A percentile compares a stretch with the other conserved stretches of the same genome.
These are phyloP conservation scores for Caenorhabditis brenneri DNA, from an alignment of 1,140 invertebrate genomes.

Conservation along the genomic window DNA sequence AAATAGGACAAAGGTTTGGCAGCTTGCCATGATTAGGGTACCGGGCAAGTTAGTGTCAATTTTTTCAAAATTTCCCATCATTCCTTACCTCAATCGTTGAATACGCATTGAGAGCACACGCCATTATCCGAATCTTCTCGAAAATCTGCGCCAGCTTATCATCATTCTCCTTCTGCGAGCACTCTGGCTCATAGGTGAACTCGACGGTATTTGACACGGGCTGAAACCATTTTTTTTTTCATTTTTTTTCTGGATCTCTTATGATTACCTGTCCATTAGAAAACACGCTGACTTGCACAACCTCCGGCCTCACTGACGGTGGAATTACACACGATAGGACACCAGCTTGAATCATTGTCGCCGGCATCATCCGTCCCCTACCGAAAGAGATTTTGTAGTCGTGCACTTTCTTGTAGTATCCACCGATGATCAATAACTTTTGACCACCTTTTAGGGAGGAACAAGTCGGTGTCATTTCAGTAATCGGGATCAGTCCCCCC, in stretches of 20 bases:
- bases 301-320: slow-evolving; percentile 72
- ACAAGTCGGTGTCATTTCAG: neutral
- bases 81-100: neutral
- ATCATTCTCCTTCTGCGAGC: neutral
- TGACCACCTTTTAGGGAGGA: slow-evolving; percentile 74
- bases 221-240: too few relatives aligned
- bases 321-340: slow-evolving; percentile 92
- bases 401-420: slow-evolving; percentile 84
- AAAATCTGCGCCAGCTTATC: slow-evolving; percentile 6
- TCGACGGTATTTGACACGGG: too few relatives aligned
- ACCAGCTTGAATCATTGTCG: slow-evolving; percentile 85
- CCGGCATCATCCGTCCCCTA: slow-evolving; percentile 82
- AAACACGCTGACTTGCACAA: slow-evolving; percentile 5
- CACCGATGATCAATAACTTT: slow-evolving; percentile 87
- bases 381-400: slow-evolving; percentile 90
- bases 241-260: too few relatives aligned
- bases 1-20: too few relatives aligned
- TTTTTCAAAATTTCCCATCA: too few relatives aligned
- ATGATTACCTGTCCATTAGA: slow-evolving; percentile 30
- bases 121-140: slow-evolving; percentile 4
- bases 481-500: too few relatives aligned
- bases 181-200: slow-evolving; percentile 1
- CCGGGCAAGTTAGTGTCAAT: too few relatives aligned
- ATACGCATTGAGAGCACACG: slow-evolving; percentile 5
- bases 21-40: too few relatives aligned